Conservation (phyloP, 2,888 invertebrate genomes). For the Sinentomon sp. region DNA sequence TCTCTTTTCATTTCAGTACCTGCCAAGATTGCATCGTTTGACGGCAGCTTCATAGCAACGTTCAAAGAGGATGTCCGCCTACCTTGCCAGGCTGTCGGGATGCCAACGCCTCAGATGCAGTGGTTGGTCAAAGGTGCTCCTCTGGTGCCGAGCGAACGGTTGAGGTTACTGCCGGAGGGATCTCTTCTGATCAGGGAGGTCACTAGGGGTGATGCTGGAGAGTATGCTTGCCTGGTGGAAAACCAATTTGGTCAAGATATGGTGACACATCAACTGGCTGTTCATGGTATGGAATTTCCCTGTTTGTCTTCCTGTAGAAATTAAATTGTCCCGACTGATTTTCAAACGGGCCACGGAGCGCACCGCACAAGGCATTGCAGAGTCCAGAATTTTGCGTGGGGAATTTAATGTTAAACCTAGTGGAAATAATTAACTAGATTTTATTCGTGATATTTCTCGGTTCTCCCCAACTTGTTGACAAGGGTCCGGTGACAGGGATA, state of each 20-base stretch:
- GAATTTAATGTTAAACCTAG: too few relatives aligned
- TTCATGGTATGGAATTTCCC: conserved; percentile 42
- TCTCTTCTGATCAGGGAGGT: conserved; percentile 71
- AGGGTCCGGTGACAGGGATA: too few relatives aligned
- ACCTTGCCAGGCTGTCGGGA: conserved; percentile 72
- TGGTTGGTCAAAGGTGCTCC: conserved; percentile 58
- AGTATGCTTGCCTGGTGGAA: conserved; percentile 76
- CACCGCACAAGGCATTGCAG: too few relatives aligned
- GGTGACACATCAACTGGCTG: conserved; percentile 62
- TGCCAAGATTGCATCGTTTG: conserved; percentile 81
- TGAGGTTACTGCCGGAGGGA: conserved; percentile 62
- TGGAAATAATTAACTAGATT: too few relatives aligned
- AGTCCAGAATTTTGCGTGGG: too few relatives aligned
- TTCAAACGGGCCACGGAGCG: conserved; percentile 11
- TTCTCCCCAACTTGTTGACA: too few relatives aligned
- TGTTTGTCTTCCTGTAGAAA: too few relatives aligned
- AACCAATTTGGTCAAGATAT: conserved; percentile 79
- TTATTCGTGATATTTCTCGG: too few relatives aligned
- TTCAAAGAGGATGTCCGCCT: conserved; percentile 74
- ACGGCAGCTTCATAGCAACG: conserved; percentile 69
- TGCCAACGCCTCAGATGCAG: conserved; percentile 60
- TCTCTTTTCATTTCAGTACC: conserved; percentile 33
- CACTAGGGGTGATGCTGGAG: conserved; percentile 66
- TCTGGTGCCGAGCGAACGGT: conserved; percentile 49
- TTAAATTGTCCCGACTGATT: background rate